Base-by-base conservation (phyloP, 2,113 vertebrate species). In the Perognathus longimembris region DNA sequence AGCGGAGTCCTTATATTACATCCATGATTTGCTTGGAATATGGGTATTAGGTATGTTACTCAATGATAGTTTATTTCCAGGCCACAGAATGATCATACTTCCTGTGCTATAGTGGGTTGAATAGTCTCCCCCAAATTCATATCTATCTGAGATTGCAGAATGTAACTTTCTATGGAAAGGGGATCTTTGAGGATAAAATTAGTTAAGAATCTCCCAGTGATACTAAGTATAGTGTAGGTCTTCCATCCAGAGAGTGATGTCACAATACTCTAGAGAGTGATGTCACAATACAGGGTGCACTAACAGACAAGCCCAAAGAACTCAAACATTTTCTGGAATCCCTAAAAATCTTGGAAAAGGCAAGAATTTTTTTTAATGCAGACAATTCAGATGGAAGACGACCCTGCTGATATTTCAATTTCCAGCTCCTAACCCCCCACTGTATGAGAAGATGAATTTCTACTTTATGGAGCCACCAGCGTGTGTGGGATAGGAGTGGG, bases 401-500 rank as follows among this genome's bases (percentile, higher is more conserved):
- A 50, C 7, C 32, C 17, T 32, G 42, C 50, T 70, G 24, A 63
- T 22, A 40, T 21, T 57, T 24, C 85, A 21, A 26, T 63, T 88
- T 85, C 28, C 4, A 38, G 71, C 28, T 79, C 78, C 32, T 7
- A 9, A 9, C 42, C 21, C 69, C 30, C 71, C 67, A 5, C 64
- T 54, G 24, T 45, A 18, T 32, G 36, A 76, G 34, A 87, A 38
- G 73, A 30, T 73, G 50, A 14, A 26, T 80, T 69, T 85, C 69
- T 69, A 69, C 79, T 86, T 61, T 91, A 75, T 74, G 18, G 85
- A 92, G 73, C 45, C 30, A 42, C 42, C n/a, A n/a, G n/a, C n/a
- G n/a, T n/a, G n/a, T n/a, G n/a, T n/a, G n/a, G n/a, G n/a, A n/a
- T n/a, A n/a, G 50, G 12, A 54, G 12, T 73, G 14, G 3, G 38